phyloP scores from a whole-genome alignment of 1,140 invertebrate genomes.

The Asbolus verrucosus region DNA sequence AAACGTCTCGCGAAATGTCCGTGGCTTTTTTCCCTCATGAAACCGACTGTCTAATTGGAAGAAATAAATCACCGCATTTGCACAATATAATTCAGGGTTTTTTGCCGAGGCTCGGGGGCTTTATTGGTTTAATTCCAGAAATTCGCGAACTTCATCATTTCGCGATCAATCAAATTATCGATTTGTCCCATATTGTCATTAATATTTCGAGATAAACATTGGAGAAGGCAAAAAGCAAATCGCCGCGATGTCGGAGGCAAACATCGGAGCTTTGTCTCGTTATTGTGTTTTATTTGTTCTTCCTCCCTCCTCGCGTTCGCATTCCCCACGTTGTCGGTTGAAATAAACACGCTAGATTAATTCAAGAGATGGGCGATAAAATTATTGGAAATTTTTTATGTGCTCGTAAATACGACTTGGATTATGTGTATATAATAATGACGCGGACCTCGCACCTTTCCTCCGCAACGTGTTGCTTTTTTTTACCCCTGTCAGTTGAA shows the following conservation, averaged over 20 bases:
- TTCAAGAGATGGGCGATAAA: conserved; percentile 11
- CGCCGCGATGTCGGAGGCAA: background rate
- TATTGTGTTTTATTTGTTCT: conserved; percentile 13
- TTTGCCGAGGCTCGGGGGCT: too few species aligned
- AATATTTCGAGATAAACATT: background rate
- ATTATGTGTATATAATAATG: conserved; percentile 13
- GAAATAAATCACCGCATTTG: too few species aligned
- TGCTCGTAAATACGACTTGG: conserved; percentile 13
- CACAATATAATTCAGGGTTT: too few species aligned
- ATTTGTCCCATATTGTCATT: background rate
- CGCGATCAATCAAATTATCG: background rate
- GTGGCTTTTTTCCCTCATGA: too few species aligned
- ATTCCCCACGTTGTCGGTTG: conserved; percentile 1
- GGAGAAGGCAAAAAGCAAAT: background rate
- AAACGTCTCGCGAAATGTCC: too few species aligned
- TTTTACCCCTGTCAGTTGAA: background rate
- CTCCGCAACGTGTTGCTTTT: conserved; percentile 11
- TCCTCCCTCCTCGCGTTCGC: background rate
- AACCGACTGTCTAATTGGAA: too few species aligned
- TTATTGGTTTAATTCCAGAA: too few species aligned
- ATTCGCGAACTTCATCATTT: too few species aligned
- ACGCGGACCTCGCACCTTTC: background rate
- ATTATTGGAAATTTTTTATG: conserved; percentile 12
- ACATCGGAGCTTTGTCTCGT: background rate
- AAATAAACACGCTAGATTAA: conserved; percentile 5